Evolutionary conservation across 2,113 vertebrate genomes (phyloP), one percentile per base, ranked within the genome.

Genomic region (Agapornis roseicollis): DNA sequence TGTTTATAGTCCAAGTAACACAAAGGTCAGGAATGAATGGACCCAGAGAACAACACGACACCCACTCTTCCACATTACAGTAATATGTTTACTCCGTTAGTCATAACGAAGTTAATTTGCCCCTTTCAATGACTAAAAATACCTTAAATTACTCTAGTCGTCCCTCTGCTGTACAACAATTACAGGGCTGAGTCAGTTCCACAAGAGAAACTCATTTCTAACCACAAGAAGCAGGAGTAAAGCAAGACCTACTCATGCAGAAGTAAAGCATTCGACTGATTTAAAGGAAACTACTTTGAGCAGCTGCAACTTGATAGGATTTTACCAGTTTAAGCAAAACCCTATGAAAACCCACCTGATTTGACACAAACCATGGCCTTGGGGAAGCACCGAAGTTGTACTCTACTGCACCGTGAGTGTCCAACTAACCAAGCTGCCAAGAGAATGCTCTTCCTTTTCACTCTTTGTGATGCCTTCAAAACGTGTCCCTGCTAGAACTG

Each of bases 21-120:
- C 69, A 91, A 88, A 93, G 76, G 78, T 93, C 79, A 70, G 24
- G 53, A 80, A 89, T 56, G 71, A 88, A 96, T 11, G 44, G 27
- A 92, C 55, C 66, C 83, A 88, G 69, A 74, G 61, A 53, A 94
- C 24, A 81, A 44, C n/a, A 78, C 71, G 74, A 70, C 60, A 77
- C 29, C 70, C 90, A 56, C 65, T 88, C 88, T 28, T n/a, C 31
- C 6, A 33, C 47, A 74, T 50, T 25, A 41, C 24, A 85, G 63
- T 41, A 94, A 17, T 73, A 49, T 61, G n/a, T 42, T 91, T 81
- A 86, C 60, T 90, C 23, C 1, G 29, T 93, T 90, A 88, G 85
- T 95, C 94, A 93, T n/a, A 46, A 93, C 77, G 49, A 39, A 80
- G 37, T 74, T 91, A 7, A 87, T 76, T 28, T 53, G n/a, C 24